Evolutionary conservation across 2,797 vertebrate species (phyloP), one percentile per base, ranked within the genome.

Genomic region (Cynodonichthys magdalenae): DNA sequence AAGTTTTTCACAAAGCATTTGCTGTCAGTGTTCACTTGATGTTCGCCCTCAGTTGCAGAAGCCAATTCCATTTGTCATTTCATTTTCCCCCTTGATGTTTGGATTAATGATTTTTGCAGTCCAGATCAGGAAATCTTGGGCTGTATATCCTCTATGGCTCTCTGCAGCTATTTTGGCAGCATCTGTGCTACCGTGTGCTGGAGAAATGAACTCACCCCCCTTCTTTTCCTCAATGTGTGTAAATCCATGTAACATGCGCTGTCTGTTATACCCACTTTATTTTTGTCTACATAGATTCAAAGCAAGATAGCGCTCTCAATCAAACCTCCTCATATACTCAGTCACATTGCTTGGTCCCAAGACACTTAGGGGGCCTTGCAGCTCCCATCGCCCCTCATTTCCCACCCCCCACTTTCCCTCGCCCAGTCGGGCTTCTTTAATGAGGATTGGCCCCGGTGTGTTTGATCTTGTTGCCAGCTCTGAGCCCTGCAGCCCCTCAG

Each of bases 391-490:
- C 15, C 15, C 51, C 42, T 4, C 24, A 24, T 24, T 24, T 24
- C 73, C 71, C 75, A 24, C 24, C 24, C 24, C 24, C 24, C 24
- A 24, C 24, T 24, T 3, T 3, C 36, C 10, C 36, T 3, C 10
- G 3, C 72, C 79, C 69, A 80, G 81, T 80, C 75, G 80, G 70
- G 82, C 81, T 83, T 81, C 77, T 74, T 88, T 94, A 93, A 94
- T 93, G 90, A 92, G 90, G 66, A 73, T 62, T 59, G 71, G 84
- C 79, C 81, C 84, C 74, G 80, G 71, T 64, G 71, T 56, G 83
- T 92, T 93, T 92, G 91, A 94, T 92, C 87, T 86, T 59, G 68
- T 73, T 87, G 82, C 87, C 87, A 91, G 75, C 79, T 29, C 29
- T 1, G 62, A 73, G 81, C 79, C 82, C 82, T 0, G 69, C 68